These are phyloP conservation scores for Chlamydotis undulata DNA, from an alignment of 2,113 vertebrate species.

Conservation along the genomic window DNA sequence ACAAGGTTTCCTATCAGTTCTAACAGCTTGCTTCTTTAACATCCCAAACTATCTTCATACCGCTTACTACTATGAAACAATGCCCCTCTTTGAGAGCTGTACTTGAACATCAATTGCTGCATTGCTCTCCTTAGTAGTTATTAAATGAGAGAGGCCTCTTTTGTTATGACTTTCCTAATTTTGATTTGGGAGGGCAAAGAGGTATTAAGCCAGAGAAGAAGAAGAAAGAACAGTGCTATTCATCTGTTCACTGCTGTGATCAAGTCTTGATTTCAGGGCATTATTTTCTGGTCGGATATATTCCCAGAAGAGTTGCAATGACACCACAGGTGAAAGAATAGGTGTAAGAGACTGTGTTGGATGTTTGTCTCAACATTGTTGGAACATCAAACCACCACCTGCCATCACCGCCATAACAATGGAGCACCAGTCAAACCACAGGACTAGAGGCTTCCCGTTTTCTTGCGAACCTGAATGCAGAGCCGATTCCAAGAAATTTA, in stretches of 20 bases:
- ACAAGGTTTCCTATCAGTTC: neutral
- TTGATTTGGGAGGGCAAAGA: neutral
- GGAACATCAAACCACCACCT: too few relatives aligned
- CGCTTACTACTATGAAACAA: neutral
- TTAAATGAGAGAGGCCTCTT: neutral
- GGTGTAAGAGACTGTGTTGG: too few relatives aligned
- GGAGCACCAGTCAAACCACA: too few relatives aligned
- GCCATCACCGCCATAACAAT: too few relatives aligned
- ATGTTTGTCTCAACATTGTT: too few relatives aligned
- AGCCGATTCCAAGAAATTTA: too few relatives aligned
- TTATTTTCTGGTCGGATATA: neutral
- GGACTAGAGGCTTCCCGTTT: too few relatives aligned
- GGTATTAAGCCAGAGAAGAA: neutral
- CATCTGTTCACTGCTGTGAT: neutral
- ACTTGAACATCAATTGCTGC: neutral
- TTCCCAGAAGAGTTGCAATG: neutral
- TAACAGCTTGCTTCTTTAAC: neutral
- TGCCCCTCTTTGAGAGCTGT: neutral
- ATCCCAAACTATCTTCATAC: neutral
- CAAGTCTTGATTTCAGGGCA: neutral
- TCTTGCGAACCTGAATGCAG: too few relatives aligned
- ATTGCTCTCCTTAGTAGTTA: neutral
- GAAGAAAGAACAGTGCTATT: neutral
- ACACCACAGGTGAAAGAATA: neutral
- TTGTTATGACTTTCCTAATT: neutral